Evolutionary conservation across 1,140 invertebrate species (phyloP).

Genomic region (Goniozus legneri): DNA sequence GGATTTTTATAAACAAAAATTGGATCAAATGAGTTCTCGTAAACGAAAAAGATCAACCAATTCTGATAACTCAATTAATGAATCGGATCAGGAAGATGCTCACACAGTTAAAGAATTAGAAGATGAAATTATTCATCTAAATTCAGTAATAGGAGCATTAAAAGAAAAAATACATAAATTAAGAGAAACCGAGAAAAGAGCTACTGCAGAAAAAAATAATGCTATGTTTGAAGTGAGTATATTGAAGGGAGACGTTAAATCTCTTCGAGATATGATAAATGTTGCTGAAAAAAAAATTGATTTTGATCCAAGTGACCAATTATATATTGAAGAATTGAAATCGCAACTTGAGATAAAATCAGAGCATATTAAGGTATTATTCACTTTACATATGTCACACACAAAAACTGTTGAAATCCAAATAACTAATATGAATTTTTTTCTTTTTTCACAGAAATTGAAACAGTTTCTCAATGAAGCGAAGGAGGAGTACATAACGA

Average conservation of each 20-base stretch:
- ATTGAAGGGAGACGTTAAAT: slow-evolving; percentile 33
- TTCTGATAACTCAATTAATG: slow-evolving; percentile 13
- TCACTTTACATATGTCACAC: neutral
- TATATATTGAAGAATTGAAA: slow-evolving; percentile 32
- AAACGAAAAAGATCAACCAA: slow-evolving; percentile 16
- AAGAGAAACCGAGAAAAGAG: slow-evolving; percentile 28
- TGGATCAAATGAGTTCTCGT: slow-evolving; percentile 21
- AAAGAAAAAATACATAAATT: slow-evolving; percentile 29
- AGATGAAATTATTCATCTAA: slow-evolving; percentile 30
- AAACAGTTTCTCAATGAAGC: slow-evolving; percentile 45
- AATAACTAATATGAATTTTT: slow-evolving; percentile 7
- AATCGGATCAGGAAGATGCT: slow-evolving; percentile 19
- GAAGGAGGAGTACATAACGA: slow-evolving; percentile 40
- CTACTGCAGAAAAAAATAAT: slow-evolving; percentile 33
- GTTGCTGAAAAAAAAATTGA: slow-evolving; percentile 22
- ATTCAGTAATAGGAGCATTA: slow-evolving; percentile 24
- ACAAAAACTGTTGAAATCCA: slow-evolving; percentile 8
- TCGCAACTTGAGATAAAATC: slow-evolving; percentile 31
- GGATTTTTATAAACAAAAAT: slow-evolving; percentile 37
- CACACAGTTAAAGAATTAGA: slow-evolving; percentile 25
- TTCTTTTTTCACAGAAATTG: slow-evolving; percentile 30
- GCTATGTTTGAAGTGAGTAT: slow-evolving; percentile 32
- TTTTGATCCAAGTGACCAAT: slow-evolving; percentile 16
- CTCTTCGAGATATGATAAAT: slow-evolving; percentile 25
- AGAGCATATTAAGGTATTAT: slow-evolving; percentile 37